Evolutionary conservation across 2,113 vertebrate genomes (phyloP).

Genomic region (Zosterops borbonicus): DNA sequence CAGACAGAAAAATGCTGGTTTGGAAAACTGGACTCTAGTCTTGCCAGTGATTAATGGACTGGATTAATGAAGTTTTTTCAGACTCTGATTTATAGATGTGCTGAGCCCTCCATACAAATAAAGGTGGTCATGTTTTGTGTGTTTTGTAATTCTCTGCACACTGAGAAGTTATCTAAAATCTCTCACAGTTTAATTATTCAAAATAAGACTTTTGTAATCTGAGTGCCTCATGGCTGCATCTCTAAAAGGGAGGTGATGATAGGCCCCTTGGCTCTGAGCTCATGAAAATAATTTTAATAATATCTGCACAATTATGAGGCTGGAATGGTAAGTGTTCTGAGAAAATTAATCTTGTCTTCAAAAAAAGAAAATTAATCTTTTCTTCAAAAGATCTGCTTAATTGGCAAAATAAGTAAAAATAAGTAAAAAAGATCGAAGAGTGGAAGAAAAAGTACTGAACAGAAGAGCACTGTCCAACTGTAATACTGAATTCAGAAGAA

Average conservation of each 20-base stretch:
- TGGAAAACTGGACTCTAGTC: not conserved
- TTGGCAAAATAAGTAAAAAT: not conserved
- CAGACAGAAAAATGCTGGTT: not conserved
- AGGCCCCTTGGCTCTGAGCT: not conserved
- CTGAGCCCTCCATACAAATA: not conserved
- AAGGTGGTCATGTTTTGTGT: not conserved
- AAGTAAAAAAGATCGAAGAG: not conserved
- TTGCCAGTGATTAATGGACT: not conserved
- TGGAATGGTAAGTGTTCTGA: not conserved
- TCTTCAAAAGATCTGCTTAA: not conserved
- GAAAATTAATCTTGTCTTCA: not conserved
- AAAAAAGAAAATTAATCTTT: not conserved
- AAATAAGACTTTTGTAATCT: not conserved
- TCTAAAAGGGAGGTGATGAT: not conserved
- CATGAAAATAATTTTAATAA: not conserved
- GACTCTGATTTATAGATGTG: not conserved
- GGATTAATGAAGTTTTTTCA: not conserved
- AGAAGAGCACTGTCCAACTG: not conserved
- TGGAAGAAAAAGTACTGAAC: not conserved
- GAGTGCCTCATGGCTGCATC: not conserved
- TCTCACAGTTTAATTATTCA: not conserved
- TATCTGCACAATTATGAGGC: not conserved
- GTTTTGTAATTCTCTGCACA: not conserved
- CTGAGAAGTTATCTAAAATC: not conserved
- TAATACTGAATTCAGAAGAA: not conserved